These are phyloP conservation scores for Melanchra persicariae DNA, from an alignment of 2,888 invertebrate species.

Conservation along the genomic window DNA sequence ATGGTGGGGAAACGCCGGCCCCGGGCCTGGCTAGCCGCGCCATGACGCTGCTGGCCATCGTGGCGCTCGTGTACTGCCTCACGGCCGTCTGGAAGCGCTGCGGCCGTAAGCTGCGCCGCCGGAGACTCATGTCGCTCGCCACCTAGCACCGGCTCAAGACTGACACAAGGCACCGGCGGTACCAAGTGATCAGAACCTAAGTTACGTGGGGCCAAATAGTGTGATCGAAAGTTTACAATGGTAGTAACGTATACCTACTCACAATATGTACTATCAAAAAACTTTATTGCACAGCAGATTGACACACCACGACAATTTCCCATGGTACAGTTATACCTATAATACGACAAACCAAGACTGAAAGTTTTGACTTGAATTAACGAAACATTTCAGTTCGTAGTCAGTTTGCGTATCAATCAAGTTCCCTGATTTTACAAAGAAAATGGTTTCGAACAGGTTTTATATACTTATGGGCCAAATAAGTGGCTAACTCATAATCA, in stretches of 20 bases:
- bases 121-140: slow-evolving; percentile 81
- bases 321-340: neutral
- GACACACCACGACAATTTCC: neutral
- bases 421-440: slow-evolving; percentile 1
- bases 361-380: slow-evolving; percentile 1
- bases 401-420: slow-evolving; percentile 18
- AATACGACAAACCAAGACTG: neutral
- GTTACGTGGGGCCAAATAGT: slow-evolving; percentile 60
- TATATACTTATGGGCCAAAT: slow-evolving; percentile 4
- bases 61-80: slow-evolving; percentile 74
- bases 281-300: slow-evolving; percentile 3
- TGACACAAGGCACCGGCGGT: slow-evolving; percentile 44
- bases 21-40: slow-evolving; percentile 72
- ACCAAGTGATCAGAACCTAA: slow-evolving; percentile 42
- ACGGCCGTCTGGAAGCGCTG: slow-evolving; percentile 80
- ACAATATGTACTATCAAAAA: slow-evolving; percentile 15
- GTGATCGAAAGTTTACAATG: slow-evolving; percentile 35
- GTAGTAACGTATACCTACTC: slow-evolving; percentile 19
- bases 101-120: slow-evolving; percentile 80
- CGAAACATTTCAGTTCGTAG: neutral
- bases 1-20: slow-evolving; percentile 68
- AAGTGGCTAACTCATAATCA: slow-evolving; percentile 21
- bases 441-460: slow-evolving; percentile 28
- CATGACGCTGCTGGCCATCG: slow-evolving; percentile 73
- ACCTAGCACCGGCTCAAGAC: slow-evolving; percentile 76